These are phyloP conservation scores for Acomys russatus DNA, from an alignment of 2,797 vertebrate genomes.

Conservation along the genomic window DNA sequence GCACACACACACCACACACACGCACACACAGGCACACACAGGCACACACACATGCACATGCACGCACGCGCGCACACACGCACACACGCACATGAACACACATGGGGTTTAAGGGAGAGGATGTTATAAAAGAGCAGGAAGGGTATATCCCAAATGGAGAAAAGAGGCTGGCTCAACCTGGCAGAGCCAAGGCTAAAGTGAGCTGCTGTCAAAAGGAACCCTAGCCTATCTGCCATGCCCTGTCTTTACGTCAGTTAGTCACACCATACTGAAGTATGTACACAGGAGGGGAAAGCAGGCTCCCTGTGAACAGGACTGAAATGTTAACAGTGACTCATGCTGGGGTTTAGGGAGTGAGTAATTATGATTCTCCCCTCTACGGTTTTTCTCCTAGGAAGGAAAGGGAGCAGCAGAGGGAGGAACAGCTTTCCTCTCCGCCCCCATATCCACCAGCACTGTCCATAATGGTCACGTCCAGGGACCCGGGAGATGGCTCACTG, in stretches of 20 bases:
- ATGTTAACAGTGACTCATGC: slow-evolving; percentile 29
- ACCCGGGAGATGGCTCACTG: not conserved
- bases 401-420: not conserved
- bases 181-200: not conserved
- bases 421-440: not conserved
- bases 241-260: slow-evolving; percentile 9
- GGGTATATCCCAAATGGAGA: not conserved
- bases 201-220: not conserved
- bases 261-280: not conserved
- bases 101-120: not conserved
- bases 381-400: slow-evolving; percentile 39
- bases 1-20: not conserved
- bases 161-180: not conserved
- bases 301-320: slow-evolving; percentile 12
- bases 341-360: slow-evolving; percentile 27
- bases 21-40: not conserved
- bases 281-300: slow-evolving; percentile 2
- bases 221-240: not conserved
- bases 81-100: not conserved
- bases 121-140: not conserved
- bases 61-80: too few relatives aligned
- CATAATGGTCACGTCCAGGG: not conserved
- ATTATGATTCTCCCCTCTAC: not conserved
- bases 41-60: too few relatives aligned
- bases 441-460: not conserved